Conservation (phyloP, 1,140 invertebrate genomes). For the Orius insidiosus region DNA sequence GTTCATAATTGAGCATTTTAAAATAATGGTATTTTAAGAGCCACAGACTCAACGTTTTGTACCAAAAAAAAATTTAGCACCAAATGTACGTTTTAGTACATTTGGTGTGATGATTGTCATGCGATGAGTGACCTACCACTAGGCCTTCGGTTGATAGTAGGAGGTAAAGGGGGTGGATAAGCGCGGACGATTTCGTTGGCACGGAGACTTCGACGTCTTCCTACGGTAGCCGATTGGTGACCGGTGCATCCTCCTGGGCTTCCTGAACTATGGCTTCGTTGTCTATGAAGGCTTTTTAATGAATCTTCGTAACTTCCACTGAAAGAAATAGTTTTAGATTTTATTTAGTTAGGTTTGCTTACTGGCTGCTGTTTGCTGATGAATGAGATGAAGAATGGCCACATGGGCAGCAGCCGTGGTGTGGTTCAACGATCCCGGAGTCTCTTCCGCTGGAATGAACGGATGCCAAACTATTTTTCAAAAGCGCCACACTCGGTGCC, state of each 20-base stretch:
- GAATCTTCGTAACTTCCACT: slow-evolving; percentile 47
- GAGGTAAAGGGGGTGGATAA: slow-evolving; percentile 11
- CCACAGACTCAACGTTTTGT: too few species aligned
- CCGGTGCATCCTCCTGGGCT: slow-evolving; percentile 8
- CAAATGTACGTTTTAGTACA: slow-evolving; percentile 1
- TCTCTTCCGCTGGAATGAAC: slow-evolving; percentile 63
- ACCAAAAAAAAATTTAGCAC: too few species aligned
- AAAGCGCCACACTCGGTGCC: slow-evolving; percentile 14
- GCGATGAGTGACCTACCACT: slow-evolving; percentile 12
- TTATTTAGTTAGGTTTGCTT: slow-evolving; percentile 18
- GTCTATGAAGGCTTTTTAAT: slow-evolving; percentile 29
- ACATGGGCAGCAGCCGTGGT: slow-evolving; percentile 38
- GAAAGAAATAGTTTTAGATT: slow-evolving; percentile 18
- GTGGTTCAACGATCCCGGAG: slow-evolving; percentile 48
- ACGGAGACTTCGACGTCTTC: slow-evolving; percentile 2
- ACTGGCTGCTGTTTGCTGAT: slow-evolving; percentile 52
- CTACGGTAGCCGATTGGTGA: slow-evolving; percentile 2
- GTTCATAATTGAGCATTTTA: too few species aligned
- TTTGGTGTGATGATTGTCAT: slow-evolving; percentile 7
- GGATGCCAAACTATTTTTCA: slow-evolving; percentile 51
- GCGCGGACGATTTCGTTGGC: slow-evolving; percentile 2
- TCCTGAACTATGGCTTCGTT: slow-evolving; percentile 18
- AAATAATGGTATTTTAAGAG: too few species aligned
- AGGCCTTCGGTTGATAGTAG: slow-evolving; percentile 9
- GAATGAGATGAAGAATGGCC: slow-evolving; percentile 45